Base-by-base conservation (phyloP, 2,113 vertebrate species). In the Beaufortia kweichowensis region DNA sequence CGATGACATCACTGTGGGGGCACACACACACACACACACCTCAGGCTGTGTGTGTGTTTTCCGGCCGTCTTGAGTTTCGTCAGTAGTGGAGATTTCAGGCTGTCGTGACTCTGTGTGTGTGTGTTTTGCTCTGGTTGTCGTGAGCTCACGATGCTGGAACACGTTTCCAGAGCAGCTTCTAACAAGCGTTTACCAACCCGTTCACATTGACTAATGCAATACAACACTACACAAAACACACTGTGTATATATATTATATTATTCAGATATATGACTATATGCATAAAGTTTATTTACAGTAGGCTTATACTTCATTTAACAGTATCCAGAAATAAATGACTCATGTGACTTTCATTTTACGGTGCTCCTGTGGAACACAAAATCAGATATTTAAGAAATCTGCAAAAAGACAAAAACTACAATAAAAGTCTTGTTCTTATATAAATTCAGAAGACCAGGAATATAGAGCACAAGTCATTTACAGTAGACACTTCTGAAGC, bases 21-120 rank as follows among this genome's bases (percentile, higher is more conserved):
- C 48, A 53, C 62, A 50, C 10, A 21, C 26, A 21, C 48, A 53
- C 62, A 50, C 10, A 21, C 26, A 21, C 48, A 53, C 66, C 48
- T 68, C 28, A 33, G 46, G 26, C 26, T 68, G 17, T 62, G 64
- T 31, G 66, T 56, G 26, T 1, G 2, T 71, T 74, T 74, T 74
- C 57, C 57, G 71, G 56, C 71, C 39, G 48, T 61, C 71, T 74
- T 46, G 26, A 74, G 71, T 74, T 74, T 74, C 71, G 19, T 74
- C 11, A 60, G 10, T 23, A 73, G 35, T 61, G 15, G 19, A 57
- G 39, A 1, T 31, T 15, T 12, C 17, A 26, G 33, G 23, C 55
- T 59, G 50, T 26, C 9, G 24, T 67, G 64, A 15, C n/a, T 71
- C 50, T 70, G 28, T 70, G 67, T 70, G 24, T 68, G 15, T 66